Evolutionary conservation across 2,797 vertebrate species (phyloP).

Genomic region (Lutjanus argentimaculatus): DNA sequence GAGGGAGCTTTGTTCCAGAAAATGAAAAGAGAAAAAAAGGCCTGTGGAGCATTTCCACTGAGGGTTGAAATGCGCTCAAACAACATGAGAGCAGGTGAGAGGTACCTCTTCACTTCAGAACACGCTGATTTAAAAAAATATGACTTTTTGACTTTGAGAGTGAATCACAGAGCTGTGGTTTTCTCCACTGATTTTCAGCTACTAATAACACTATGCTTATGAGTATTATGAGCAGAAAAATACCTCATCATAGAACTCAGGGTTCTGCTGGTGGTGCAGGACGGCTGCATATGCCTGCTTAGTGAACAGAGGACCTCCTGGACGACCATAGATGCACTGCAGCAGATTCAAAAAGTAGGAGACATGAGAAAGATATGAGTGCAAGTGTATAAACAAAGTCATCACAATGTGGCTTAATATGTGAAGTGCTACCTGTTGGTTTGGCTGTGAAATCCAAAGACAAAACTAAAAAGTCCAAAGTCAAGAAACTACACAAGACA

Average conservation of each 20-base stretch:
- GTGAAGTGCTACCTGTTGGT: not conserved
- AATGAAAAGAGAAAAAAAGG: conserved; percentile 14
- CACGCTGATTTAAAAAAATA: not conserved
- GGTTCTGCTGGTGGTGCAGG: conserved; percentile 97
- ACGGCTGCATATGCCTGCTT: conserved; percentile 92
- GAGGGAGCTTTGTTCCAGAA: conserved; percentile 27
- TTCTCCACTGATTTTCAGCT: not conserved
- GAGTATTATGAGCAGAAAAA: not conserved
- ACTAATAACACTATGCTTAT: not conserved
- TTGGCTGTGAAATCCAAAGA: not conserved
- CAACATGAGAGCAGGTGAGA: conserved; percentile 2
- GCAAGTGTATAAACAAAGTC: not conserved
- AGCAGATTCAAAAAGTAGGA: not conserved
- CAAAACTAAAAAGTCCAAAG: not conserved
- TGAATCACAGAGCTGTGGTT: not conserved
- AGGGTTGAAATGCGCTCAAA: conserved; percentile 23
- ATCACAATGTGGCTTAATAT: not conserved
- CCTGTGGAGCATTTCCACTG: conserved; percentile 10
- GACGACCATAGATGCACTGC: conserved; percentile 96
- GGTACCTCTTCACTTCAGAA: not conserved
- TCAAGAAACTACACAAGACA: not conserved
- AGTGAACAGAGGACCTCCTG: conserved; percentile 91
- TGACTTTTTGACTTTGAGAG: not conserved
- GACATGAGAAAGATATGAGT: not conserved
- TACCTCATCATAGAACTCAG: conserved; percentile 98